Evolutionary conservation across 2,797 vertebrate species (phyloP), one percentile per base, ranked within the genome.

Genomic region (Channallabes apus): DNA sequence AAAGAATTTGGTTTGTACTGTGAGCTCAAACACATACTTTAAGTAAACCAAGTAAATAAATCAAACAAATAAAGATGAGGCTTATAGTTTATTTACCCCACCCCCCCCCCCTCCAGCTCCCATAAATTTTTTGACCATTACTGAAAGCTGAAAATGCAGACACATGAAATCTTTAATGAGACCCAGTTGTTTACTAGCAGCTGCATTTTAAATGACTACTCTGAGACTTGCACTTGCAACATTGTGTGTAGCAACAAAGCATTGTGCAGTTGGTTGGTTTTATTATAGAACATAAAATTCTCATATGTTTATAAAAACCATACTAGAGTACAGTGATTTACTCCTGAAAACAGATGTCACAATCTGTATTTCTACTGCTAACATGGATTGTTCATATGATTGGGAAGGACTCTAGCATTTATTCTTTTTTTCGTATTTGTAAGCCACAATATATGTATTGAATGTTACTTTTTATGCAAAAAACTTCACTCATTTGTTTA

Each of bases 401-500:
- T 64, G 67, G n/a, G 46, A 87, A 24, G 76, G 84, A 1, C 62
- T 32, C 58, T 3, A 22, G 38, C 32, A 58, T 64, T 77, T 51
- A 79, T 67, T 82, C 81, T 24, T 56, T 22, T 80, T 22, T 80
- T 82, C 87, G 76, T 84, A 65, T 78, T 84, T n/a, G 80, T 82
- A 89, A 80, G 56, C 75, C 71, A 88, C 68, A 64, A 62, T 58
- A 80, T 73, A 85, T 64, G 73, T 84, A 87, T 62, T 85, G 84
- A 78, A 71, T 81, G 38, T 80, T 67, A 84, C 80, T 84, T 84
- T 88, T 71, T 82, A 71, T 88, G 75, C 87, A 91, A 85, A 85
- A 84, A 86, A 78, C 86, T 82, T 82, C 20, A 67, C 46, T 86
- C 51, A 18, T 29, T 85, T 64, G 89, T 91, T 92, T 71, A 88